A percentile compares a stretch with the other conserved stretches of the same genome.
Evolutionary conservation across 2,888 invertebrate species (phyloP).

Genomic region (Amaurobius ferox): DNA sequence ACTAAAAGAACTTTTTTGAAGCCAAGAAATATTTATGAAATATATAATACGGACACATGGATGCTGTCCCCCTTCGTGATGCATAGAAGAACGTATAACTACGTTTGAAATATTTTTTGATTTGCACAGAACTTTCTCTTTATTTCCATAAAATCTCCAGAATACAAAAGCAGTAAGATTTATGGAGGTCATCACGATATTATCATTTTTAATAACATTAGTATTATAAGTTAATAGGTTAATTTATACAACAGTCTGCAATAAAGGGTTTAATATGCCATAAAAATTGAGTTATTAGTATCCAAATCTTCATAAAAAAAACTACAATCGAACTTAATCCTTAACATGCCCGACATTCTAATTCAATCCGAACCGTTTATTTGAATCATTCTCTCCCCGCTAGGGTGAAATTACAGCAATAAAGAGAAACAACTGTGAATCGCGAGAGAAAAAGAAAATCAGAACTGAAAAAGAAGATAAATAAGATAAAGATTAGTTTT

Average conservation of each 20-base stretch:
- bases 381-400: not conserved
- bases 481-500: conserved; percentile 8
- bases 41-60: no score
- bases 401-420: not conserved
- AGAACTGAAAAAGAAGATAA: not conserved
- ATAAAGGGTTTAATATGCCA: not conserved
- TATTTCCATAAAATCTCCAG: no score
- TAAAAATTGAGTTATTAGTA: not conserved
- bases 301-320: not conserved
- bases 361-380: not conserved
- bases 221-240: no score
- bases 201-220: no score
- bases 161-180: no score
- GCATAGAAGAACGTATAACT: no score
- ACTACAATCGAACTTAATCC: not conserved
- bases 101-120: no score
- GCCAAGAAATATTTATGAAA: no score
- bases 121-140: no score
- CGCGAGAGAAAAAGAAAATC: not conserved
- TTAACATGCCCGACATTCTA: not conserved
- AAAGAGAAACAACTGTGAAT: not conserved
- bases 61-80: no score
- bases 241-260: not conserved
- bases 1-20: no score
- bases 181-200: no score